Evolutionary conservation across 2,888 invertebrate genomes (phyloP).

Genomic region (Melieria crassipennis): DNA sequence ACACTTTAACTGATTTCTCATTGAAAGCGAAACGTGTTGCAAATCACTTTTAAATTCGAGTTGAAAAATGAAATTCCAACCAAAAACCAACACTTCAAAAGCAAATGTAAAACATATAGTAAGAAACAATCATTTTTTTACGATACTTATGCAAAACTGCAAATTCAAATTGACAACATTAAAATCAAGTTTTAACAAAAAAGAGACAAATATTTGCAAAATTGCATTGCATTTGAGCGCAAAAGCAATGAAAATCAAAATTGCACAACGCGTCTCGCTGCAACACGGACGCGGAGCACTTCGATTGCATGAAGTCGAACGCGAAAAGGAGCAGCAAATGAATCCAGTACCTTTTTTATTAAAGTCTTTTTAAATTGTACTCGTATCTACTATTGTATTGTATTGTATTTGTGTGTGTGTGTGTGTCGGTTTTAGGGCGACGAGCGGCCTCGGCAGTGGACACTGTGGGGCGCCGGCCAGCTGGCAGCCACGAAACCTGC

Average conservation of each 20-base stretch:
- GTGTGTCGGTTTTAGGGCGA: not conserved
- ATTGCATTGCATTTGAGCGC: constrained; percentile 1
- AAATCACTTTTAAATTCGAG: not conserved
- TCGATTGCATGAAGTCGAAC: constrained; percentile 2
- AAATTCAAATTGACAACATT: too few species aligned
- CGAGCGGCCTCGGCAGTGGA: not conserved
- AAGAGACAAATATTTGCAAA: constrained; percentile 14
- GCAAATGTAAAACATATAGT: not conserved
- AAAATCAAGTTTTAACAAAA: not conserved
- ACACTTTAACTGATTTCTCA: not conserved
- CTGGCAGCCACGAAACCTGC: too few species aligned
- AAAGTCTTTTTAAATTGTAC: constrained; percentile 39
- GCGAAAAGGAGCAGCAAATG: constrained; percentile 25
- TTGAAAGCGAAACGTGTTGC: constrained; percentile 2
- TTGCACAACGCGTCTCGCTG: not conserved
- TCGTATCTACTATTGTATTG: constrained; percentile 26
- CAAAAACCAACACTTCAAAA: not conserved
- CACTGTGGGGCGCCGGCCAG: too few species aligned
- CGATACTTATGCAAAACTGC: too few species aligned
- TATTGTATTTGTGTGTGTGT: constrained; percentile 11
- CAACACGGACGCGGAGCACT: too few species aligned
- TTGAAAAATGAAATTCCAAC: constrained; percentile 14
- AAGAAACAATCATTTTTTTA: not conserved
- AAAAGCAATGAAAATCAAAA: constrained; percentile 5
- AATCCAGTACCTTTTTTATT: constrained; percentile 47